Conservation (phyloP, 2,113 vertebrate genomes). For the Kryptolebias marmoratus region DNA sequence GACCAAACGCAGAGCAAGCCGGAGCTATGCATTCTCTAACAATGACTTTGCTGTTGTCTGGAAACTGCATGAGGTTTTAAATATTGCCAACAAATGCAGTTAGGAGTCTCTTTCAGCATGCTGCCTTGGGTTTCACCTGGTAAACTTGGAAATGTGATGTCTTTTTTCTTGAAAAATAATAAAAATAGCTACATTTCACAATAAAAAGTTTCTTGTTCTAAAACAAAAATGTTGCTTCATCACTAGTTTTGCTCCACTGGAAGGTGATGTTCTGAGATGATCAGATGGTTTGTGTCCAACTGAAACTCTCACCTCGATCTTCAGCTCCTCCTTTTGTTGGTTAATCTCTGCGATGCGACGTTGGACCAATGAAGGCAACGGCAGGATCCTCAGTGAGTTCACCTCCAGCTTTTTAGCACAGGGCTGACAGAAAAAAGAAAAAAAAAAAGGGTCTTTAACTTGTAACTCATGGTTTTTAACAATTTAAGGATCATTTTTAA, state of each 20-base stretch:
- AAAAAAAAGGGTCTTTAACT: not conserved
- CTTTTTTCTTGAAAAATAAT: no score
- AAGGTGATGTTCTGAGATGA: not conserved
- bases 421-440: slow-evolving; percentile 38
- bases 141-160: no score
- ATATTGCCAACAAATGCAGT: not conserved
- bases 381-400: slow-evolving; percentile 54
- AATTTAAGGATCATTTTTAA: not conserved
- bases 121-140: no score
- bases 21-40: slow-evolving; percentile 43
- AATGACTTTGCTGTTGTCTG: slow-evolving; percentile 17
- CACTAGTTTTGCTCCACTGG: no score
- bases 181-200: no score
- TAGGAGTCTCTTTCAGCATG: not conserved
- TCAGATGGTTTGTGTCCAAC: not conserved
- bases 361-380: slow-evolving; percentile 75
- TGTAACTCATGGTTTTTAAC: not conserved
- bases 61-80: not conserved
- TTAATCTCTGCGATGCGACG: slow-evolving; percentile 85
- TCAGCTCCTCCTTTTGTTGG: slow-evolving; percentile 86
- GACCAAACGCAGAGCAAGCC: slow-evolving; percentile 33
- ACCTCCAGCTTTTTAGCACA: slow-evolving; percentile 42
- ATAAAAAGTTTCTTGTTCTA: no score
- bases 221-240: no score
- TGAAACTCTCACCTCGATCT: slow-evolving; percentile 82